Base-by-base conservation (phyloP, 2,113 vertebrate genomes). In the Chaetura pelagica region DNA sequence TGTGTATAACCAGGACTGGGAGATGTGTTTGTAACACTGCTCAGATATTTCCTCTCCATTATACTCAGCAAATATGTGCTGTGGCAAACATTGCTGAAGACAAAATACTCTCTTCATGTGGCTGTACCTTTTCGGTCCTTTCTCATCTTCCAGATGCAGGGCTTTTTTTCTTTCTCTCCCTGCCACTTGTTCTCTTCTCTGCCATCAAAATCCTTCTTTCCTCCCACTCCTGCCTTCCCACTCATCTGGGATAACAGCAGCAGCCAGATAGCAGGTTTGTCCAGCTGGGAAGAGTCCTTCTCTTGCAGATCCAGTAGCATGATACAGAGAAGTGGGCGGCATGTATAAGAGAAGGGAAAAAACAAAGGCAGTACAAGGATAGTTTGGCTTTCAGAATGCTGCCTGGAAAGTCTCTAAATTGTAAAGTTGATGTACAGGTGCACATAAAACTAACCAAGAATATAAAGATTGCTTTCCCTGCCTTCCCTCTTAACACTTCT, bases 41-140 rank as follows among this genome's bases (percentile, higher is more conserved):
- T 95, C 67, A 35, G 78, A 93, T 86, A 93, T 72, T 93, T 96
- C 82, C 93, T 93, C 66, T 75, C 89, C 23, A 27, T 87, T 87
- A 49, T 38, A 79, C 62, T 85, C 86, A 87, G 80, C 64, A 87
- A 95, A 93, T 2, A 9, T 5, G 35, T 16, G 35, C 35, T 58
- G 34, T 48, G 24, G 54, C 49, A 74, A 67, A 58, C 49, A 9
- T 3, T 30, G 63, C 42, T 48, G 15, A 75, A 87, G 72, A 90
- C n/a, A 93, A 96, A 93, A 82, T 57, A 90, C 7, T 78, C 72
- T 66, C 42, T 57, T 90, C 30, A 44, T 3, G 8, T 87, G 69
- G 26, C 35, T 84, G 9, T 32, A 22, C 46, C 72, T 81, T 69
- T 38, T 48, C 51, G 62, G 49, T 74, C 32, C 6, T 42, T 61